Evolutionary conservation across 2,113 vertebrate species (phyloP).

Genomic region (Callopanchax toddi): DNA sequence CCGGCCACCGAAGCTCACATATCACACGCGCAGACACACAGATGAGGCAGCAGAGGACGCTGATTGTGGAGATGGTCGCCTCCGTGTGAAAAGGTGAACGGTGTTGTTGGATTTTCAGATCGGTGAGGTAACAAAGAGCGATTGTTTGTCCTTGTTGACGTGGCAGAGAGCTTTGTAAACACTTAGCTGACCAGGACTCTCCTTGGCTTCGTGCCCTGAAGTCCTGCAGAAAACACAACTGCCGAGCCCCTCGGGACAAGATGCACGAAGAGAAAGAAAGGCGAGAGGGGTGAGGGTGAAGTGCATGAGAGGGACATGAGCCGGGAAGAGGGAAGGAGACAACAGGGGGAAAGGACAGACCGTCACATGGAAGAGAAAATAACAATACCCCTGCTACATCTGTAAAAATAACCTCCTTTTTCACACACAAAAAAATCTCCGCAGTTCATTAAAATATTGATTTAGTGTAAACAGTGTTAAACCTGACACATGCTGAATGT

Average conservation of each 20-base stretch:
- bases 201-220: constrained; percentile 70
- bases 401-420: not conserved
- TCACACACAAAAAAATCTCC: not conserved
- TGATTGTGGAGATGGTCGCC: constrained; percentile 24
- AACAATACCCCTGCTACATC: not conserved
- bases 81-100: constrained; percentile 39
- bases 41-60: constrained; percentile 24
- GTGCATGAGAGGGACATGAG: constrained; percentile 41
- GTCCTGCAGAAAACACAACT: constrained; percentile 60
- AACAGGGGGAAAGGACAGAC: constrained; percentile 34
- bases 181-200: constrained; percentile 72
- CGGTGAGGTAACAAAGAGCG: constrained; percentile 33
- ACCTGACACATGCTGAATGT: constrained; percentile 18
- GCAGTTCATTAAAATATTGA: constrained; percentile 25
- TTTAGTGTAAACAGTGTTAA: constrained; percentile 9
- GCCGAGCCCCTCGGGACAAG: constrained; percentile 44
- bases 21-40: constrained; percentile 11
- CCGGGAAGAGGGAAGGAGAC: constrained; percentile 12
- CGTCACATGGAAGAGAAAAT: constrained; percentile 14
- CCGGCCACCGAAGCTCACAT: constrained; percentile 8
- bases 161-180: constrained; percentile 73
- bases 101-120: constrained; percentile 35
- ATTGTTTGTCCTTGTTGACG: constrained; percentile 73
- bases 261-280: constrained; percentile 41
- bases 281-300: constrained; percentile 38